A percentile compares a stretch with the other conserved stretches of the same genome.
phyloP scores from a whole-genome alignment of 1,140 invertebrate species.

The Bombus waltoni region DNA sequence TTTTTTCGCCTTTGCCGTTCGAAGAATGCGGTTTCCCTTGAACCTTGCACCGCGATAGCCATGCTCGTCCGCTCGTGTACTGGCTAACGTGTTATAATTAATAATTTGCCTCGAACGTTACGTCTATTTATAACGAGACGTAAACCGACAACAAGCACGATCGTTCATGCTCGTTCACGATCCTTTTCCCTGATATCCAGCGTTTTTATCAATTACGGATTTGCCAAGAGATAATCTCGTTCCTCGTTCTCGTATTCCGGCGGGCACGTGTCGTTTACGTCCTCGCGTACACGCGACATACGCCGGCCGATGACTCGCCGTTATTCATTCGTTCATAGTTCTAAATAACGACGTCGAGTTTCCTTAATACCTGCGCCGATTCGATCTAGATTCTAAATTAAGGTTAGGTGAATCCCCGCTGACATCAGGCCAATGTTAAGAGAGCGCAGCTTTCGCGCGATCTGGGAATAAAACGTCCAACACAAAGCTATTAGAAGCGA shows the following conservation, averaged over 20 bases:
- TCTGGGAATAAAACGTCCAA: background rate
- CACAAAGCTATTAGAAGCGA: slow-evolving; percentile 5
- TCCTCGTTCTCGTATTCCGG: too few relatives aligned
- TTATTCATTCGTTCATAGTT: background rate
- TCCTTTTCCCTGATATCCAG: background rate
- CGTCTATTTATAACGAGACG: background rate
- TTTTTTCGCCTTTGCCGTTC: slow-evolving; percentile 36
- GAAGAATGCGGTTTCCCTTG: slow-evolving; percentile 76
- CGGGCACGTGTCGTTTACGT: background rate
- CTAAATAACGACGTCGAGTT: background rate
- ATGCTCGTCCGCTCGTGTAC: slow-evolving; percentile 12
- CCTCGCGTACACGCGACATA: background rate
- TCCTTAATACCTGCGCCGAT: background rate
- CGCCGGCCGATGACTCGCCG: slow-evolving; percentile 28
- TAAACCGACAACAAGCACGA: too few relatives aligned
- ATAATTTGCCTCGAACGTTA: slow-evolving; percentile 14
- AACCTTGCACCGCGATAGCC: slow-evolving; percentile 71
- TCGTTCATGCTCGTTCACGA: background rate
- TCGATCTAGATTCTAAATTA: slow-evolving; percentile 28
- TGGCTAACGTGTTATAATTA: slow-evolving; percentile 43
- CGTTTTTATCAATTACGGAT: too few relatives aligned
- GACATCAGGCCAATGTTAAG: slow-evolving; percentile 15
- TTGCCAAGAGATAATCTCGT: too few relatives aligned
- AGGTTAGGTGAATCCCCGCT: background rate
- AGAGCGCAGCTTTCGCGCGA: background rate